Evolutionary conservation across 37 sponge, comb jelly and placozoan genomes (phyloP), one percentile per base, ranked within the genome.

Genomic region (Hormiphora californensis): DNA sequence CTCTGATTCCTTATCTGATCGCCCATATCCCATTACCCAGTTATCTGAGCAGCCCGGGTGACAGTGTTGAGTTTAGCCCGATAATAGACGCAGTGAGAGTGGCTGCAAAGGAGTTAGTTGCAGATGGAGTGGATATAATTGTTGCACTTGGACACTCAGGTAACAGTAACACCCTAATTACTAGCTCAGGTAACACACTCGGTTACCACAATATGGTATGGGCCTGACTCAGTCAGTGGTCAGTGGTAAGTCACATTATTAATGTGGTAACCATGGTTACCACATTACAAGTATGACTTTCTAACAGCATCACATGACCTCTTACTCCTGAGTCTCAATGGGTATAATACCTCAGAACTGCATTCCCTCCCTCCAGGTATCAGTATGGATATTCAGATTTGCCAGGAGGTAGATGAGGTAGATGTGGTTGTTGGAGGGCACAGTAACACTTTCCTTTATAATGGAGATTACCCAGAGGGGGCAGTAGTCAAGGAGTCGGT

Each of bases 401-500:
- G 62, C n/a, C 55, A 86, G 21, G 3, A 86, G 5, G 86, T 86
- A 31, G 57, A 59, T 32, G 57, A 32, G 9, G 86, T 86, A n/a
- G 86, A 86, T 32, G 33, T 86, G 9, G 86, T 86, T 30, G 86
- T 86, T 4, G 86, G 86, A 4, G 86, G 86, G 21, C 86, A 86
- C 57, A 54, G 55, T 19, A 86, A 86, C 40, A 86, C 49, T 15
- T 86, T 86, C 40, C 62, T 86, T 36, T 69, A 19, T 7, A 69
- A 32, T 40, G 78, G 78, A 1, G 33, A 22, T 21, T 33, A 39
- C 22, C 86, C 86, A 22, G 59, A 40, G 8, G 81, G 81, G 25
- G 39, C 81, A 9, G 23, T 1, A 12, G 35, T 59, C 32, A 57
- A 86, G 0, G 61, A 59, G 32, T 21, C 55, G 22, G 39, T 86